Evolutionary conservation across 1,140 invertebrate genomes (phyloP).

Genomic region (Bombus impatiens): DNA sequence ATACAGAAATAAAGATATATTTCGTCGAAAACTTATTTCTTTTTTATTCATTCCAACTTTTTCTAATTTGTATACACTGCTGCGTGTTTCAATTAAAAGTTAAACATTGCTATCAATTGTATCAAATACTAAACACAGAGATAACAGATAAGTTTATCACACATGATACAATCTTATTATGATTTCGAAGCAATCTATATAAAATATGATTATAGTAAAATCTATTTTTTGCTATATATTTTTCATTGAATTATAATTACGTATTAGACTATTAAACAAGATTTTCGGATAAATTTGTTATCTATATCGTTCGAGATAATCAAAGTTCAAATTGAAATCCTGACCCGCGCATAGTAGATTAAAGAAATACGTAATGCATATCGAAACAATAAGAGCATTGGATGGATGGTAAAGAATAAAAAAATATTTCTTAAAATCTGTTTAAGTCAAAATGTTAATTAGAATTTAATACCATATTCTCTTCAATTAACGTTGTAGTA

Average conservation of each 20-base stretch:
- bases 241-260: neutral
- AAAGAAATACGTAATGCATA: neutral
- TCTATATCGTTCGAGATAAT: neutral
- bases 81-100: neutral
- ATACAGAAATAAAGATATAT: conserved; percentile 68
- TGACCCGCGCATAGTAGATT: neutral
- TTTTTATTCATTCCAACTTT: neutral
- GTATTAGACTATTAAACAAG: neutral
- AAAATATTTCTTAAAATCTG: neutral
- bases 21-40: conserved; percentile 31
- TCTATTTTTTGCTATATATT: neutral
- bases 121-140: neutral
- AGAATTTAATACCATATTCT: neutral
- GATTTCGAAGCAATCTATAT: neutral
- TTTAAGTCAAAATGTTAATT: neutral
- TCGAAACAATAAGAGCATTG: neutral
- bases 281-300: neutral
- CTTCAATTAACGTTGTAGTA: conserved; percentile 57
- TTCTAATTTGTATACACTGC: neutral
- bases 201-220: neutral
- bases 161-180: neutral
- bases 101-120: neutral
- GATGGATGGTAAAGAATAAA: neutral
- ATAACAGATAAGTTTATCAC: neutral
- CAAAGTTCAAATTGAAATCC: conserved; percentile 27